phyloP scores from a whole-genome alignment of 2,113 vertebrate species.

The Chrysochloris asiatica region DNA sequence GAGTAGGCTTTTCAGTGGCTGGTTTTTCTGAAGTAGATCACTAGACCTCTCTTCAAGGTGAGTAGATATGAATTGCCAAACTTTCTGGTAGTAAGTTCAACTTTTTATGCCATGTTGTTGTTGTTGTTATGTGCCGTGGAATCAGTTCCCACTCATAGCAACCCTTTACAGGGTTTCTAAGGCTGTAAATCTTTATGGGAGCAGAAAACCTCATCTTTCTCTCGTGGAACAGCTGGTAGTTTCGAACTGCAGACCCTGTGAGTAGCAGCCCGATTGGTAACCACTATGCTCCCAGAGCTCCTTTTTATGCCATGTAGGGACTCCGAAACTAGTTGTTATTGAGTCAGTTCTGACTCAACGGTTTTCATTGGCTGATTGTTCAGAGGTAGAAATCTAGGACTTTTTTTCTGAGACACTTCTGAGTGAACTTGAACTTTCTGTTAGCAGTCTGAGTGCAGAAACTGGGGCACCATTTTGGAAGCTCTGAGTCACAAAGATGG shows the following conservation, averaged over 20 bases:
- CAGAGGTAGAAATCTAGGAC: not conserved
- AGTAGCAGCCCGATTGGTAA: not conserved
- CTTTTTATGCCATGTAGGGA: not conserved
- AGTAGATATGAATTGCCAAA: not conserved
- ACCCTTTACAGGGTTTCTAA: too few species aligned
- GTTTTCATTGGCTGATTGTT: too few species aligned
- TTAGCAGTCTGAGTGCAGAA: not conserved
- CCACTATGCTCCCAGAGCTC: not conserved
- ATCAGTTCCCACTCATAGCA: too few species aligned
- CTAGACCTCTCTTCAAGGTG: not conserved
- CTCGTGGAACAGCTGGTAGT: too few species aligned
- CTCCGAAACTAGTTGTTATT: not conserved
- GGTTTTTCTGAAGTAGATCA: not conserved
- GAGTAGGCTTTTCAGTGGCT: not conserved
- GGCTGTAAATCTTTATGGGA: too few species aligned
- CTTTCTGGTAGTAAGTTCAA: too few species aligned
- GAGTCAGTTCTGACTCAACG: not conserved
- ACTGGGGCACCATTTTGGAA: not conserved
- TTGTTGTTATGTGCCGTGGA: too few species aligned
- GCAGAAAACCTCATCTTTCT: too few species aligned
- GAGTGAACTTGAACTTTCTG: not conserved
- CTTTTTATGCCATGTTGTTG: too few species aligned
- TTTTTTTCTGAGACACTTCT: not conserved
- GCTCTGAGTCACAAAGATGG: not conserved
- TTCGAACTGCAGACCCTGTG: too few species aligned